Percentiles rank a stretch among this genome's conserved stretches.
Conservation (phyloP, 2,797 vertebrate genomes). For the Intellagama lesueurii region DNA sequence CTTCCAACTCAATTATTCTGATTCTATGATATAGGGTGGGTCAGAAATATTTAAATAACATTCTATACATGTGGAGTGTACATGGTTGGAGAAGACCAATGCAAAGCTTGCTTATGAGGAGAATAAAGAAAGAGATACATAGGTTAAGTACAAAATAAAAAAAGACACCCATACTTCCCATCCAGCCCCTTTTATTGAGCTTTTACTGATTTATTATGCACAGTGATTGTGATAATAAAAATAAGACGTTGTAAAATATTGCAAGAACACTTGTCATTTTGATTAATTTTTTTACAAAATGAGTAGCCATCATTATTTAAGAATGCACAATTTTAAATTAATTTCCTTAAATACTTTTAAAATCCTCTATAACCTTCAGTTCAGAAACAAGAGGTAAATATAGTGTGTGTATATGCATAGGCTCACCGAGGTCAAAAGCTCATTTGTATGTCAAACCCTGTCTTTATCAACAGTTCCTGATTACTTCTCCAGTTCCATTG, state of each 20-base stretch:
- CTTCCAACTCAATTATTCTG: too few species aligned
- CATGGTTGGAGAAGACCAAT: background rate
- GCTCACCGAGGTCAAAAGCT: constrained; percentile 40
- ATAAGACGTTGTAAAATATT: constrained; percentile 39
- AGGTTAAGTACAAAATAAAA: background rate
- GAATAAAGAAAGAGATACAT: too few species aligned
- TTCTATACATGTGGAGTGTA: background rate
- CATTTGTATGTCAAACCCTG: constrained; percentile 42
- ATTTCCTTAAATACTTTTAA: constrained; percentile 77
- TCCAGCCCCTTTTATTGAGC: background rate
- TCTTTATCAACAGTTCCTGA: constrained; percentile 52
- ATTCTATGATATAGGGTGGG: too few species aligned
- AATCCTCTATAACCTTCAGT: constrained; percentile 79
- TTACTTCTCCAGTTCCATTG: constrained; percentile 60
- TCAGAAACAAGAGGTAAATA: constrained; percentile 63
- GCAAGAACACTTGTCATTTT: constrained; percentile 53
- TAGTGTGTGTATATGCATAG: constrained; percentile 59
- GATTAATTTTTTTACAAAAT: constrained; percentile 66
- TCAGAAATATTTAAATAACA: too few species aligned
- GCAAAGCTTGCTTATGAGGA: background rate
- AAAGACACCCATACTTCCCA: background rate
- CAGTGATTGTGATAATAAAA: background rate
- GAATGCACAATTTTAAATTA: constrained; percentile 77
- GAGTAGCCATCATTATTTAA: constrained; percentile 64
- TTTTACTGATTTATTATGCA: background rate